A percentile compares a stretch with the other conserved stretches of the same genome.
These are phyloP conservation scores for Vulpes vulpes DNA, from an alignment of 2,113 vertebrate genomes.

Conservation along the genomic window DNA sequence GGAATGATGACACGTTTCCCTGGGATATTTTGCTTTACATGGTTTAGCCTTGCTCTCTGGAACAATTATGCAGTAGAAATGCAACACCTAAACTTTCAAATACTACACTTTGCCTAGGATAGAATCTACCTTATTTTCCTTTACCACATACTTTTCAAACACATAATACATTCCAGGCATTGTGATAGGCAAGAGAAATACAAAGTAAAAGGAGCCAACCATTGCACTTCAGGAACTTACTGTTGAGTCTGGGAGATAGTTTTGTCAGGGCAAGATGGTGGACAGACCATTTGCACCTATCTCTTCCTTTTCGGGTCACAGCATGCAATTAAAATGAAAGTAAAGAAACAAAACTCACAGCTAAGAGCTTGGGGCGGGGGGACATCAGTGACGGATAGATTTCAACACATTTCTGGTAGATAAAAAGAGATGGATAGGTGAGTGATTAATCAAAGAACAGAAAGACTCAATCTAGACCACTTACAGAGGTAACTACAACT, in stretches of 20 bases:
- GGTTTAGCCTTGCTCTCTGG: background rate
- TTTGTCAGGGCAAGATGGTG: background rate
- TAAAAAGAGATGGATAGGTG: background rate
- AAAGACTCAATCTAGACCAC: background rate
- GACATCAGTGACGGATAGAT: background rate
- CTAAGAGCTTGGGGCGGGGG: background rate
- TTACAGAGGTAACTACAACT: background rate
- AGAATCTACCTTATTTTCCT: background rate
- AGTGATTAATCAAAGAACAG: slow-evolving; percentile 44
- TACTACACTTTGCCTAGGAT: background rate
- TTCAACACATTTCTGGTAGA: slow-evolving; percentile 3
- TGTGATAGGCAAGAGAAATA: background rate
- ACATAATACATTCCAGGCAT: background rate
- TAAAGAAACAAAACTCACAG: background rate
- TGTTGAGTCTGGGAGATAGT: background rate
- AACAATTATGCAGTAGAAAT: background rate
- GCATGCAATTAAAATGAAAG: background rate
- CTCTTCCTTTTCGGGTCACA: background rate
- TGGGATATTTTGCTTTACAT: background rate
- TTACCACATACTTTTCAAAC: background rate
- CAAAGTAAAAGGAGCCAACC: background rate
- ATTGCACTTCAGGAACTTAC: background rate
- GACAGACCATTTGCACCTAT: background rate
- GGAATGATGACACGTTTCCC: rapidly evolving
- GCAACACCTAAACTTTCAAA: background rate